Conservation (phyloP, 2,113 vertebrate genomes). For the Scatophagus argus region DNA sequence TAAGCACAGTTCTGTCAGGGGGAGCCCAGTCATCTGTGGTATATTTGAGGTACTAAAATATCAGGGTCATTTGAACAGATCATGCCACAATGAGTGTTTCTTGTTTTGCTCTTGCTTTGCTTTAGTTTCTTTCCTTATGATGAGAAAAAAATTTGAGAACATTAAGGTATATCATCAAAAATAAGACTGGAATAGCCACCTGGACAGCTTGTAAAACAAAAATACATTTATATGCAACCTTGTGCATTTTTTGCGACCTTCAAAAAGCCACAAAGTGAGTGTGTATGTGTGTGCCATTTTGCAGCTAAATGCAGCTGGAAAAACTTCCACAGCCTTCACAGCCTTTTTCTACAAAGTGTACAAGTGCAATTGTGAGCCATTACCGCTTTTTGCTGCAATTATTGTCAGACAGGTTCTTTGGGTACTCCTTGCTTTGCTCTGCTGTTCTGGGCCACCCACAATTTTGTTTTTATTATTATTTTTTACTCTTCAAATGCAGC, state of each 20-base stretch:
- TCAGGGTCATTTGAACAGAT: slow-evolving; percentile 23
- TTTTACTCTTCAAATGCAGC: slow-evolving; percentile 24
- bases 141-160: background rate
- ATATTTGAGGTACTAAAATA: slow-evolving; percentile 45
- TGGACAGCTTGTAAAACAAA: too few relatives aligned
- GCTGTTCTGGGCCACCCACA: slow-evolving; percentile 17
- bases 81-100: background rate
- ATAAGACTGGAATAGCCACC: background rate
- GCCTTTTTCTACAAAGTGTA: slow-evolving; percentile 53
- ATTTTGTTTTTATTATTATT: slow-evolving; percentile 42
- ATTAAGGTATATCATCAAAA: slow-evolving; percentile 15
- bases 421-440: slow-evolving; percentile 15
- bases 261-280: slow-evolving; percentile 1
- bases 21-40: slow-evolving; percentile 28
- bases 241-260: slow-evolving; percentile 10
- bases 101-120: slow-evolving; percentile 22
- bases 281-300: slow-evolving; percentile 2
- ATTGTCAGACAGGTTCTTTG: slow-evolving; percentile 56
- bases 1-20: slow-evolving; percentile 62
- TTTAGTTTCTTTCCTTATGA: background rate
- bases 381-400: slow-evolving; percentile 67
- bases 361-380: slow-evolving; percentile 69
- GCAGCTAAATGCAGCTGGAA: slow-evolving; percentile 37
- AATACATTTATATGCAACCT: background rate
- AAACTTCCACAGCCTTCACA: slow-evolving; percentile 50